Base-by-base conservation (phyloP, 2,888 invertebrate genomes). In the Protophormia terraenovae region DNA sequence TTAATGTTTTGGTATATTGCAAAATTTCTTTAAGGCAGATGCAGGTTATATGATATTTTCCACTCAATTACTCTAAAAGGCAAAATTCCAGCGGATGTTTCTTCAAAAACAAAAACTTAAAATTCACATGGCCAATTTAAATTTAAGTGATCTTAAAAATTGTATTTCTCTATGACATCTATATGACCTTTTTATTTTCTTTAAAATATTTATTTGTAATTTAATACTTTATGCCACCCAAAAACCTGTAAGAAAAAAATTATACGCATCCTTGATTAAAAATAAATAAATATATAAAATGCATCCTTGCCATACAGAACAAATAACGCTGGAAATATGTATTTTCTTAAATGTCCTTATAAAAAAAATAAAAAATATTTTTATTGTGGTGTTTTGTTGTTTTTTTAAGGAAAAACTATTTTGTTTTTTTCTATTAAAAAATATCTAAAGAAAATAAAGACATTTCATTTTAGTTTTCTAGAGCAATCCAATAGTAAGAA, bases 241-340 rank as follows among this genome's bases (percentile, higher is more conserved):
- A 50, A 60, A 47, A 67, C 47, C 38, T 50, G 35, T 22, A 38
- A 24, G 7, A 14, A 71, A n/a, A n/a, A 76, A 71, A 83, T 77
- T 77, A 71, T 71, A 77, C 53, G 76, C 50, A 66, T 76, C 58
- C 78, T 80, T 81, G 82, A 85, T 82, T 78, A 75, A 75, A 77
- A 82, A 75, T 75, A 85, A 85, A 85, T 73, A 84, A 76, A 66
- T 47, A 72, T 76, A 80, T 85, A 60, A 78, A 85, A 82, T 69
- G 82, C 85, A 73, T 79, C 75, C 58, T 22, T 78, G 81, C 60
- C 32, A 50, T 50, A 47, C 58, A 58, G 75, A 41, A 80, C 72
- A 84, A 84, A 80, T 27, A 84, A 22, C 16, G 58, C n/a, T 72
- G 27, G 10, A 62, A 58, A 16, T 45, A 27, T 35, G n/a, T 32